Percentiles rank a stretch among this genome's conserved stretches.
phyloP scores from a whole-genome alignment of 1,140 invertebrate species.

The Bursaphelenchus mucronatus region DNA sequence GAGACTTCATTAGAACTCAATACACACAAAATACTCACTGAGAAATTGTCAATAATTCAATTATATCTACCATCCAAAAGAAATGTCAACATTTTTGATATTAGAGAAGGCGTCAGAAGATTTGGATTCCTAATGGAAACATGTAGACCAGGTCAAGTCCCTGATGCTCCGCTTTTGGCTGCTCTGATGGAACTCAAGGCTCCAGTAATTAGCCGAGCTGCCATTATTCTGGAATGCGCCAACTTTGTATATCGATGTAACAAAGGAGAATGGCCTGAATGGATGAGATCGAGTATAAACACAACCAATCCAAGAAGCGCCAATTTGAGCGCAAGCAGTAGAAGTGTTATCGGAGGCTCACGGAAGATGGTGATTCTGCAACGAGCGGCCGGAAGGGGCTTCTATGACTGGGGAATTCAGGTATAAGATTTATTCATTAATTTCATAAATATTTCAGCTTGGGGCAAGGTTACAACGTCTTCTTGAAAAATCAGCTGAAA shows the following conservation, averaged over 20 bases:
- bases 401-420: conserved; percentile 90
- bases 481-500: conserved; percentile 58
- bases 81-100: conserved; percentile 71
- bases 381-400: conserved; percentile 85
- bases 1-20: background rate
- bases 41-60: conserved; percentile 12
- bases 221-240: conserved; percentile 85
- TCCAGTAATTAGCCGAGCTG: conserved; percentile 81
- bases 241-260: conserved; percentile 95
- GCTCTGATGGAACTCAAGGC: conserved; percentile 90
- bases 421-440: conserved; percentile 22
- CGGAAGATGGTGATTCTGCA: conserved; percentile 77
- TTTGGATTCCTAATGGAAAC: conserved; percentile 86
- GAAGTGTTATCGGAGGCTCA: conserved; percentile 65
- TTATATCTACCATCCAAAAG: conserved; percentile 64
- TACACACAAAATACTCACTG: background rate
- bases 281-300: conserved; percentile 72
- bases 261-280: conserved; percentile 90
- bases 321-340: no score
- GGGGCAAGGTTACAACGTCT: conserved; percentile 76
- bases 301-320: no score
- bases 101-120: conserved; percentile 76
- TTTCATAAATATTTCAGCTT: conserved; percentile 66
- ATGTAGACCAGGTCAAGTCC: conserved; percentile 85
- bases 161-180: conserved; percentile 89